These are phyloP conservation scores for Lepeophtheirus salmonis DNA, from an alignment of 1,140 invertebrate species.

Conservation along the genomic window DNA sequence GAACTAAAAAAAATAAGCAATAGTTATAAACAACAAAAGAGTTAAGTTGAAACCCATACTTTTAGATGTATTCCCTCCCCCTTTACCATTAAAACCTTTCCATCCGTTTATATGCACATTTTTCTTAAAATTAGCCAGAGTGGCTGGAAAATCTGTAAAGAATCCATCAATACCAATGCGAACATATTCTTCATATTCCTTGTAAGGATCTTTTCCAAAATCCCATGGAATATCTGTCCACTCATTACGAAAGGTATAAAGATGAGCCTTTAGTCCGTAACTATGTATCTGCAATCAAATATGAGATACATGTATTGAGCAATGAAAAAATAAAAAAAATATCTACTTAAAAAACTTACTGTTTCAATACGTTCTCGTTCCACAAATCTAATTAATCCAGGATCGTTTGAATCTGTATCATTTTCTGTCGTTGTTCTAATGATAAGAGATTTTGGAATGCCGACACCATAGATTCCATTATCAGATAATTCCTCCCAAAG, in stretches of 20 bases:
- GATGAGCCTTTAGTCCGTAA: slow-evolving; percentile 1
- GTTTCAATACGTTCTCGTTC: not conserved
- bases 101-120: too few species aligned
- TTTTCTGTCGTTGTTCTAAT: not conserved
- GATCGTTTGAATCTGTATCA: not conserved
- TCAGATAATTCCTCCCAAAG: not conserved
- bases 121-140: not conserved
- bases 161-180: slow-evolving; percentile 13
- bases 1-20: too few species aligned
- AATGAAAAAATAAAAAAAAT: too few species aligned
- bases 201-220: slow-evolving; percentile 14
- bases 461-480: not conserved
- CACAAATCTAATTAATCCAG: not conserved
- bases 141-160: slow-evolving; percentile 8
- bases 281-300: slow-evolving; percentile 6
- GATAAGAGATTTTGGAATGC: not conserved
- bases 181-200: slow-evolving; percentile 5
- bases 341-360: too few species aligned
- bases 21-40: too few species aligned
- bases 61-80: too few species aligned
- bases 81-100: too few species aligned
- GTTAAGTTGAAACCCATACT: too few species aligned
- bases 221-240: slow-evolving; percentile 10
- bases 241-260: slow-evolving; percentile 15
- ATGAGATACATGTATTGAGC: not conserved